Base-by-base conservation (phyloP, 2,888 invertebrate genomes). In the Odontocolon sp. region DNA sequence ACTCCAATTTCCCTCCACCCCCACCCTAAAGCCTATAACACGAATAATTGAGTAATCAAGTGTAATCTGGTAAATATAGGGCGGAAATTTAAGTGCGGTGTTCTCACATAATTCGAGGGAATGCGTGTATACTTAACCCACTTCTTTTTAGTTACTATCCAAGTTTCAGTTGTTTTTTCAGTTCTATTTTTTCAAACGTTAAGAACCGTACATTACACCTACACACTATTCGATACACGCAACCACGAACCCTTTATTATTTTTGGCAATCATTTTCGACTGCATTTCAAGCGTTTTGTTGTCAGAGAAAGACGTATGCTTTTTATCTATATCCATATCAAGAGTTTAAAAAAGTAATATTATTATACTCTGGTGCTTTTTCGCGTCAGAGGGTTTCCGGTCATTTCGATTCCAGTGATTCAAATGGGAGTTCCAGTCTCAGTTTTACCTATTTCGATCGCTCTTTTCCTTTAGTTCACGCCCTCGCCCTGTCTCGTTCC, bases 31-130 rank as follows among this genome's bases (percentile, higher is more conserved):
- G 36, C 36, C 38, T 36, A 40, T n/a, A n/a, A n/a, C 31, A 70
- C 54, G 42, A 42, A 70, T 70, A 63, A 70, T 70, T 70, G 61
- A 70, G 70, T 54, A 54, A 54, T 70, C 61, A 45, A 70, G 42
- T 54, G 42, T 61, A 70, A 70, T 61, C 61, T 28, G 31, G 33
- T 70, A 70, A 70, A 63, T 70, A 63, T 63, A 63, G 61, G 70
- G 70, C 33, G 16, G 28, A 66, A 38, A 45, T 42, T 61, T 52
- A 52, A 52, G 61, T 28, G 23, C 38, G 1, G 16, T 18, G 59
- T 59, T 57, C 57, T 28, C 57, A 23, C 31, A 28, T 33, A 56
- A 54, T 67, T 67, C 42, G 36, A 26, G 63, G 9, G 26, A 36
- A 56, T 28, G 63, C 45, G 59, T 36, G 63, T 47, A 21, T 71